A percentile compares a stretch with the other conserved stretches of the same genome.
Evolutionary conservation across 2,113 vertebrate genomes (phyloP).

Genomic region (Hepsetus odoe): DNA sequence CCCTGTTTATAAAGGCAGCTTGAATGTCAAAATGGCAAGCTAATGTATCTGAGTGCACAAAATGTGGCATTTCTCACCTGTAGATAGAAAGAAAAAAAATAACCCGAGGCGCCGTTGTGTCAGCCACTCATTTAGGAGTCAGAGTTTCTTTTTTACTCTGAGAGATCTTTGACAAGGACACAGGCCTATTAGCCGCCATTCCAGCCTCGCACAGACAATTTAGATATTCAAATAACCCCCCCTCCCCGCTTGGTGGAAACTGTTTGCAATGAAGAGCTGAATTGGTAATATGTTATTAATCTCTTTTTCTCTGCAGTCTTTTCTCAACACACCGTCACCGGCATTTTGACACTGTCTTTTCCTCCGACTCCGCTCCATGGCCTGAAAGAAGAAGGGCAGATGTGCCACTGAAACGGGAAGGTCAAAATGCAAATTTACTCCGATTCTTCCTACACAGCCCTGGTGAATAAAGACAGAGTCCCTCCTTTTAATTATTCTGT

Average conservation of each 20-base stretch:
- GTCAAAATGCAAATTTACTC: slow-evolving; percentile 78
- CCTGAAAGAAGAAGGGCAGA: slow-evolving; percentile 60
- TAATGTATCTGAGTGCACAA: slow-evolving; percentile 20
- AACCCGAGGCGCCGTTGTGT: slow-evolving; percentile 3
- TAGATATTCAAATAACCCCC: slow-evolving; percentile 76
- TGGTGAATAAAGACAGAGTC: slow-evolving; percentile 56
- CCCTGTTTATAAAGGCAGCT: slow-evolving; percentile 18
- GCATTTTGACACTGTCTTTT: slow-evolving; percentile 44
- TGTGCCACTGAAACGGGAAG: slow-evolving; percentile 71
- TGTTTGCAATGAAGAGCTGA: slow-evolving; percentile 73
- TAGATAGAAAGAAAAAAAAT: slow-evolving; percentile 1
- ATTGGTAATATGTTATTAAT: slow-evolving; percentile 72
- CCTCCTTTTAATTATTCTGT: slow-evolving; percentile 76
- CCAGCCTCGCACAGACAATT: slow-evolving; percentile 71
- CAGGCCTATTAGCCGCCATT: slow-evolving; percentile 68
- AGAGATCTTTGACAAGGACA: slow-evolving; percentile 72
- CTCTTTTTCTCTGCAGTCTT: slow-evolving; percentile 52
- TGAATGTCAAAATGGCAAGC: slow-evolving; percentile 35
- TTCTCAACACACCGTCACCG: slow-evolving; percentile 47
- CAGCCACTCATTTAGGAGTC: slow-evolving; percentile 38
- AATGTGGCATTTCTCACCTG: slow-evolving; percentile 34
- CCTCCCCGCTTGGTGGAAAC: slow-evolving; percentile 68
- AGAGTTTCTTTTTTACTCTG: slow-evolving; percentile 62
- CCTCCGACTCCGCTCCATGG: slow-evolving; percentile 22
- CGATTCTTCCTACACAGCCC: slow-evolving; percentile 44